Percentiles rank a stretch among this genome's conserved stretches.
These are phyloP conservation scores for Hippocampus zosterae DNA, from an alignment of 2,113 vertebrate species.

Conservation along the genomic window DNA sequence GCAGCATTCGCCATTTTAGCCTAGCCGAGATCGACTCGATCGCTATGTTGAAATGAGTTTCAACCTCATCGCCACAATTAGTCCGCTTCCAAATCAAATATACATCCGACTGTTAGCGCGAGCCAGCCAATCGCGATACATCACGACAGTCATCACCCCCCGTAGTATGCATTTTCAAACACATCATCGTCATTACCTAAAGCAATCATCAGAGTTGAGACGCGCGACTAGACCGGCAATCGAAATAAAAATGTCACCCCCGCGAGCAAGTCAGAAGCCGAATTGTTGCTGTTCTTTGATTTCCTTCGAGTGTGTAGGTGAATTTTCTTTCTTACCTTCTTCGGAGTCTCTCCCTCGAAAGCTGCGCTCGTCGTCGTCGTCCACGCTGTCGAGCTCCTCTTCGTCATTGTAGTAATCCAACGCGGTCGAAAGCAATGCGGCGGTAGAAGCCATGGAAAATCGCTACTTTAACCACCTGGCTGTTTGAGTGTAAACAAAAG, in stretches of 20 bases:
- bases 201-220: no score
- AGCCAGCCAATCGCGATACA: neutral
- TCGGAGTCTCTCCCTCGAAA: constrained; percentile 90
- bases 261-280: neutral
- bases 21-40: neutral
- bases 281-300: neutral
- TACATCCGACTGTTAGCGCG: neutral
- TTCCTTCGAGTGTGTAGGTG: neutral
- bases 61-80: neutral
- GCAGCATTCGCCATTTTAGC: neutral
- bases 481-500: constrained; percentile 16
- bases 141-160: neutral
- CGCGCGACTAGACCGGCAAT: neutral
- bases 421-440: constrained; percentile 74
- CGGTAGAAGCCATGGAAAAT: constrained; percentile 79
- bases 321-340: constrained; percentile 72
- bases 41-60: neutral
- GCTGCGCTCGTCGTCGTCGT: constrained; percentile 91
- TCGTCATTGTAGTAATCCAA: constrained; percentile 93
- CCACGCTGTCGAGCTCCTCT: constrained; percentile 89
- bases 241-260: neutral
- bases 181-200: neutral
- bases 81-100: neutral
- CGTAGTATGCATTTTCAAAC: neutral
- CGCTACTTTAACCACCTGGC: neutral